A percentile compares a stretch with the other conserved stretches of the same genome.
These are phyloP conservation scores for Gadus macrocephalus DNA, from an alignment of 2,113 vertebrate genomes.

Conservation along the genomic window DNA sequence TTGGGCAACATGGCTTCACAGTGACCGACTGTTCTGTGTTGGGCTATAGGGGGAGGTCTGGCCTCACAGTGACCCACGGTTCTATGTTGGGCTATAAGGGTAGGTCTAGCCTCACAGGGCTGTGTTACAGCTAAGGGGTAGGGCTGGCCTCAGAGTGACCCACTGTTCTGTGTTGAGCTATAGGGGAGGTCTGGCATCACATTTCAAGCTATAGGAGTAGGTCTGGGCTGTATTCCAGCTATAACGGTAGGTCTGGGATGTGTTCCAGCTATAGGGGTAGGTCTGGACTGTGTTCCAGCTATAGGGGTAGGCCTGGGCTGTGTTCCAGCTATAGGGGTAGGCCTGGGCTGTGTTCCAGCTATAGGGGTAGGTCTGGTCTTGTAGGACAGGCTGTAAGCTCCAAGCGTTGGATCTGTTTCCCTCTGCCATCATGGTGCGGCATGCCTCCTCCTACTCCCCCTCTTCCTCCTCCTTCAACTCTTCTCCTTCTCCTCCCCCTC, in stretches of 20 bases:
- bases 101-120: conserved; percentile 12
- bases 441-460: no score
- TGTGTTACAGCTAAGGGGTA: neutral
- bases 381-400: no score
- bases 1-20: conserved; percentile 19
- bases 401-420: no score
- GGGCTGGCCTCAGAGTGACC: conserved; percentile 16
- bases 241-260: conserved; percentile 27
- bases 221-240: neutral
- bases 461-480: neutral
- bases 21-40: conserved; percentile 42
- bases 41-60: conserved; percentile 21
- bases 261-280: no score
- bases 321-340: neutral
- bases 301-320: conserved; percentile 33
- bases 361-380: conserved; percentile 5
- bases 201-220: conserved; percentile 2
- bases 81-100: neutral
- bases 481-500: neutral
- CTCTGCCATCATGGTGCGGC: no score
- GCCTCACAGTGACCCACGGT: conserved; percentile 26
- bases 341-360: conserved; percentile 3
- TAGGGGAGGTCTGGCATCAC: conserved; percentile 13
- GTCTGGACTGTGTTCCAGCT: neutral
- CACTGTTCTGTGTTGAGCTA: conserved; percentile 14